These are phyloP conservation scores for Berghia stephanieae DNA, from an alignment of 1,140 invertebrate genomes.

Conservation along the genomic window DNA sequence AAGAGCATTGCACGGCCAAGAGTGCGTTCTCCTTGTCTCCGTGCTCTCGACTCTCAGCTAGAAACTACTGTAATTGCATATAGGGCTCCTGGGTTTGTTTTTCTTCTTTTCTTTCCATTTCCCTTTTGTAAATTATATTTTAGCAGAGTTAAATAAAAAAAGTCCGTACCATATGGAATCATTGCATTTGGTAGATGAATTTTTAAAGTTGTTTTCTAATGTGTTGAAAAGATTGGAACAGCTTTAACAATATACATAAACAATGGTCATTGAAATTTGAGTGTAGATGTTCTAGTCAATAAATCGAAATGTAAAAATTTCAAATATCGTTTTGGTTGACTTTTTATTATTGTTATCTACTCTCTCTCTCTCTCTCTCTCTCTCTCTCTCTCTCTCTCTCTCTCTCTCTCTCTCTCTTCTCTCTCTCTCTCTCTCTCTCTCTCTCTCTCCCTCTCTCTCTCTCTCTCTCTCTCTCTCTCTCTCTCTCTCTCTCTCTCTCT, in stretches of 20 bases:
- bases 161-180: not conserved
- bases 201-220: not conserved
- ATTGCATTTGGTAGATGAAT: not conserved
- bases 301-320: too few relatives aligned
- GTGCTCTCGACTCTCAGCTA: not conserved
- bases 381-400: not conserved
- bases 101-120: not conserved
- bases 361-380: too few relatives aligned
- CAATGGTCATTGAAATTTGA: not conserved
- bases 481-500: not conserved
- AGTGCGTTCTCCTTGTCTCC: not conserved
- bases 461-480: too few relatives aligned
- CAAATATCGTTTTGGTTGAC: too few relatives aligned
- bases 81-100: not conserved
- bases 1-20: not conserved
- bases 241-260: not conserved
- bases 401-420: not conserved
- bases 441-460: conserved; percentile 1
- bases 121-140: not conserved
- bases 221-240: not conserved
- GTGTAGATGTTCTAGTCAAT: not conserved
- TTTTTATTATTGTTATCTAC: not conserved
- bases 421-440: not conserved
- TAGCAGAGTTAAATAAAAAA: too few relatives aligned
- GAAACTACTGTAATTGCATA: not conserved